These are phyloP conservation scores for Eubucco bourcierii DNA, from an alignment of 2,113 vertebrate species.

Conservation along the genomic window DNA sequence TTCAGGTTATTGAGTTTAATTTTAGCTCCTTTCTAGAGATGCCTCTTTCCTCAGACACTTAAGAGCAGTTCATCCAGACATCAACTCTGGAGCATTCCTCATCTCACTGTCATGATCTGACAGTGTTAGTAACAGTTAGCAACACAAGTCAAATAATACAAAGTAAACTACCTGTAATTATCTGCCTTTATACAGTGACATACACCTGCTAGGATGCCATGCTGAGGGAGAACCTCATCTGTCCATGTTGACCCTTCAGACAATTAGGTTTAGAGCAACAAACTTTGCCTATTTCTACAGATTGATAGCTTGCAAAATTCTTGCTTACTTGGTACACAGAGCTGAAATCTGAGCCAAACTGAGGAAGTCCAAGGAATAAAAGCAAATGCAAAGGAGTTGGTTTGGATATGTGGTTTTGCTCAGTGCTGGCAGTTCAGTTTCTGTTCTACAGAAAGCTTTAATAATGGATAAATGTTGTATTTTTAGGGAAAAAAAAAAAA, in stretches of 20 bases:
- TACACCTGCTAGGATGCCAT: not conserved
- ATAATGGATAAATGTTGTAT: constrained; percentile 7
- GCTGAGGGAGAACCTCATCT: not conserved
- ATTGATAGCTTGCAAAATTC: not conserved
- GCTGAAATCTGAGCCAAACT: constrained; percentile 19
- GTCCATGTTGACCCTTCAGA: not conserved
- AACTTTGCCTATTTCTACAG: not conserved
- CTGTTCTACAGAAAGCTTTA: constrained; percentile 40
- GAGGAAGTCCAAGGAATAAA: constrained; percentile 25
- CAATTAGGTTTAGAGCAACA: not conserved
- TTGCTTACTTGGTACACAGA: not conserved
- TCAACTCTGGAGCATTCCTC: fast-evolving
- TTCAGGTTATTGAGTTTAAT: not conserved
- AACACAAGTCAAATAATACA: not conserved
- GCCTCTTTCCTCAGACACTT: not conserved
- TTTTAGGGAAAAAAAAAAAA: constrained; percentile 41
- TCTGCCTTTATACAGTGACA: not conserved
- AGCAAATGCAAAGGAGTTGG: constrained; percentile 42
- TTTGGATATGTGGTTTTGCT: constrained; percentile 41
- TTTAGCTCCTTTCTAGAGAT: not conserved
- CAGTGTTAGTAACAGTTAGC: not conserved
- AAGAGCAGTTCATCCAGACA: not conserved
- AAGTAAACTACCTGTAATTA: not conserved
- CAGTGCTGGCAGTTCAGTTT: constrained; percentile 33
- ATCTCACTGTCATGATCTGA: not conserved